Evolutionary conservation across 1,140 invertebrate genomes (phyloP), one percentile per base, ranked within the genome.

Genomic region (Amphibalanus amphitrite): DNA sequence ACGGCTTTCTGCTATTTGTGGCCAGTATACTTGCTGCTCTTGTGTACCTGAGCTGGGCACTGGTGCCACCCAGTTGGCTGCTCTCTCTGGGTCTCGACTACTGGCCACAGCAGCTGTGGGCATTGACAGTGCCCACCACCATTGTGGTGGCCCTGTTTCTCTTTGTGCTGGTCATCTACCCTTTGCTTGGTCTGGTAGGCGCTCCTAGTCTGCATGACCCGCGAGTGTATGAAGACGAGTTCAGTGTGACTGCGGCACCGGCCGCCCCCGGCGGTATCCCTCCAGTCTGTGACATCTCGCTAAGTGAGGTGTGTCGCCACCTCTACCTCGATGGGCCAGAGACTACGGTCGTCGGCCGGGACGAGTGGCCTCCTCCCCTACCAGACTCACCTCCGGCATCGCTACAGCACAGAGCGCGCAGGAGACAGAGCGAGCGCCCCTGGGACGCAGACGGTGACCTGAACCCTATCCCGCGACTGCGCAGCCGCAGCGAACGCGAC

Each of bases 21-120:
- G n/a, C 28, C 10, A 28, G 26, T 28, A 26, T 28, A 26, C 26
- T 67, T n/a, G 8, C 26, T 3, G 65, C 26, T 17, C n/a, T 3
- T 25, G 20, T 67, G 17, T 67, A 67, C 28, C 28, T 28, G 6
- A 25, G 10, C 10, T 67, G 65, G 65, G 65, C 65, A 26, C 26
- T 67, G 65, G 6, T 26, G 10, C 65, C 65, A 17, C 65, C n/a
- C 10, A 3, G 3, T 26, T 67, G 65, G 65, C 65, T 28, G 65
- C 65, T 3, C 28, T n/a, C 65, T 3, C n/a, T 28, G 10, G 65
- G 65, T 10, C 65, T 67, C 65, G 65, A 67, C 65, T 67, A 67
- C 65, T 67, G 65, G 65, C 65, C 65, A 10, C 65, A 67, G 65
- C 65, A 25, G 28, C n/a, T 28, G 65, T 67, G 65, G 65, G 65